phyloP scores from a whole-genome alignment of 1,140 invertebrate species.

The Zaprionus ornatus region DNA sequence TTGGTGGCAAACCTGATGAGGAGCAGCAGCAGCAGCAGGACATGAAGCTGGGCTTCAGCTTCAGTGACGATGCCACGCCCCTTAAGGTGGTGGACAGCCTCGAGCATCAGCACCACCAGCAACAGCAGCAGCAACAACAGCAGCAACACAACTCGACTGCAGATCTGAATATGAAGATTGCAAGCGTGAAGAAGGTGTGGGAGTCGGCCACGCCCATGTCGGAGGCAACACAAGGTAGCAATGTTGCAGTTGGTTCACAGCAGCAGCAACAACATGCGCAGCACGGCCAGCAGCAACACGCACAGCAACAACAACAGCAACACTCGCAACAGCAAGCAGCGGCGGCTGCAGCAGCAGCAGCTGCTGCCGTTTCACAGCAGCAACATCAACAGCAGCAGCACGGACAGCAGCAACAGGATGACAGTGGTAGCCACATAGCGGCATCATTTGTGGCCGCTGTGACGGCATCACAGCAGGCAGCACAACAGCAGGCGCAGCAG shows the following conservation, averaged over 20 bases:
- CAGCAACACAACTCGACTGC: slow-evolving; percentile 88
- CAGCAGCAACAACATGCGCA: slow-evolving; percentile 82
- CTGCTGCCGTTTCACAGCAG: slow-evolving; percentile 75
- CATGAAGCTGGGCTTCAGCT: slow-evolving; percentile 93
- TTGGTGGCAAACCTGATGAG: slow-evolving; percentile 68
- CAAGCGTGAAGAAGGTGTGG: slow-evolving; percentile 96
- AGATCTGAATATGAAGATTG: slow-evolving; percentile 96
- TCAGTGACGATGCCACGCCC: slow-evolving; percentile 84
- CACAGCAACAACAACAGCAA: slow-evolving; percentile 84
- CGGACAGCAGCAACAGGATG: slow-evolving; percentile 83
- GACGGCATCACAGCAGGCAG: slow-evolving; percentile 84
- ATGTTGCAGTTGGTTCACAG: slow-evolving; percentile 35
- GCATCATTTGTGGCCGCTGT: slow-evolving; percentile 87
- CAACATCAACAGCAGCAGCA: slow-evolving; percentile 85
- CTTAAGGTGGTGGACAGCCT: slow-evolving; percentile 62
- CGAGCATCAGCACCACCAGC: slow-evolving; percentile 53
- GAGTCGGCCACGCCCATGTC: slow-evolving; percentile 86
- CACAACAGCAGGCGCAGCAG: slow-evolving; percentile 63
- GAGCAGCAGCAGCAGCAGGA: slow-evolving; percentile 88
- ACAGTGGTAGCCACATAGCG: slow-evolving; percentile 83
- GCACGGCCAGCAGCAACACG: slow-evolving; percentile 65
- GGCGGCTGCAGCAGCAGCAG: slow-evolving; percentile 81
- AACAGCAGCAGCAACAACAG: slow-evolving; percentile 64
- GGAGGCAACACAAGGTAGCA: slow-evolving; percentile 37
- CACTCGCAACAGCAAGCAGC: slow-evolving; percentile 84